Conservation (phyloP, 2,888 invertebrate species). For the Cyclophora punctaria region DNA sequence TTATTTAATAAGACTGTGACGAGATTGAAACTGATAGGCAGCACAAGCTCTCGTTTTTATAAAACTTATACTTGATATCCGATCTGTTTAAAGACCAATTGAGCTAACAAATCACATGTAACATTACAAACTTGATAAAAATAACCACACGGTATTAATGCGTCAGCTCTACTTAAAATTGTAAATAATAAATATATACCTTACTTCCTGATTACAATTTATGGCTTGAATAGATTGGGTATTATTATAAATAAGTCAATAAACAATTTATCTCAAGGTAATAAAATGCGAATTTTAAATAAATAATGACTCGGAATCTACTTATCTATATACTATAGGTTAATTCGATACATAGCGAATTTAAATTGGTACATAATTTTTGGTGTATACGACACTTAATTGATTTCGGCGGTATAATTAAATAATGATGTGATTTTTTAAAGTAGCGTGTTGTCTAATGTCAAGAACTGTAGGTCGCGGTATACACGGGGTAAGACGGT, state of each 20-base stretch:
- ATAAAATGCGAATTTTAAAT: constrained; percentile 5
- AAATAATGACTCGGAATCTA: constrained; percentile 4
- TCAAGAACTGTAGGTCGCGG: background rate
- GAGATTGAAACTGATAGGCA: constrained; percentile 6
- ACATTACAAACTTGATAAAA: too few relatives aligned
- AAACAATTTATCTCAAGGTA: constrained; percentile 5
- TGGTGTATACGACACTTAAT: too few relatives aligned
- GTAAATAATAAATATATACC: background rate
- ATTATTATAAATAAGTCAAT: constrained; percentile 3
- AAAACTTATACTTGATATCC: too few relatives aligned
- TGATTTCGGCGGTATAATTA: too few relatives aligned
- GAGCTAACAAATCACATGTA: too few relatives aligned
- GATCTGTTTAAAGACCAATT: too few relatives aligned
- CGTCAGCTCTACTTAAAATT: background rate
- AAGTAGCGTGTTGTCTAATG: constrained; percentile 3
- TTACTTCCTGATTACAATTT: constrained; percentile 10
- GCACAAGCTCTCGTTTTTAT: too few relatives aligned
- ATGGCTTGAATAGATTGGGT: constrained; percentile 3
- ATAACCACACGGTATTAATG: background rate
- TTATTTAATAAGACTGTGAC: constrained; percentile 5
- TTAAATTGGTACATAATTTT: too few relatives aligned
- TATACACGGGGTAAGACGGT: background rate
- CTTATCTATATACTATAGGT: too few relatives aligned
- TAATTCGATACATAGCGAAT: too few relatives aligned
- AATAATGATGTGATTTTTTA: too few relatives aligned